phyloP scores from a whole-genome alignment of 2,888 invertebrate species.

The Parnassius mnemosyne region DNA sequence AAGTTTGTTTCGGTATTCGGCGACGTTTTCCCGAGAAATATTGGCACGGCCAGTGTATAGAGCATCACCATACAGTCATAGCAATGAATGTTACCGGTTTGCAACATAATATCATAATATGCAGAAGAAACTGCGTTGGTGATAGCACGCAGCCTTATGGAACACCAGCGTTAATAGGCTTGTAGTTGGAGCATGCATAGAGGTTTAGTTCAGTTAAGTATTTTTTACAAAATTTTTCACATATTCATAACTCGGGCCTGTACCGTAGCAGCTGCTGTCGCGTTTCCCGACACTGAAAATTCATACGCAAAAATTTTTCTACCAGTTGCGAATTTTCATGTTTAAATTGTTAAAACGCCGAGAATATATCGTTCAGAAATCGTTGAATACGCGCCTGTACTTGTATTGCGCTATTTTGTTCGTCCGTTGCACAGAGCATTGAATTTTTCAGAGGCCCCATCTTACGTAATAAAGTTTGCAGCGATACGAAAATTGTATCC shows the following conservation, averaged over 20 bases:
- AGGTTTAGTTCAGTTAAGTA: too few relatives aligned
- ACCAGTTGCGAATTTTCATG: conserved; percentile 50
- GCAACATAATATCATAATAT: too few relatives aligned
- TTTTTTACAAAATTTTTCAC: background rate
- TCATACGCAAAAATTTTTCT: conserved; percentile 66
- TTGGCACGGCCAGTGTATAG: too few relatives aligned
- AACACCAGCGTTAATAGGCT: too few relatives aligned
- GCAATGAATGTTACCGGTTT: too few relatives aligned
- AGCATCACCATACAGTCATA: too few relatives aligned
- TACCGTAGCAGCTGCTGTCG: conserved; percentile 1
- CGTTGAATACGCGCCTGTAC: conserved; percentile 27
- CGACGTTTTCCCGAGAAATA: too few relatives aligned
- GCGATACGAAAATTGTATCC: background rate
- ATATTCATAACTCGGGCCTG: conserved; percentile 13
- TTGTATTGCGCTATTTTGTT: conserved; percentile 16
- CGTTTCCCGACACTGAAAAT: conserved; percentile 41
- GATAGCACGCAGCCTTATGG: too few relatives aligned
- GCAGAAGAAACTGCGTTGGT: too few relatives aligned
- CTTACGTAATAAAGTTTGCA: background rate
- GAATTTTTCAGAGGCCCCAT: conserved; percentile 6
- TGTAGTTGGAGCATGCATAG: too few relatives aligned
- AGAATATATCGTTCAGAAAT: conserved; percentile 36
- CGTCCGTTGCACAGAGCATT: background rate
- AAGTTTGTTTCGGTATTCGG: too few relatives aligned
- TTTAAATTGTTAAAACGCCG: conserved; percentile 65